A percentile compares a stretch with the other conserved stretches of the same genome.
phyloP scores from a whole-genome alignment of 2,797 vertebrate genomes.

The Synanceia verrucosa region DNA sequence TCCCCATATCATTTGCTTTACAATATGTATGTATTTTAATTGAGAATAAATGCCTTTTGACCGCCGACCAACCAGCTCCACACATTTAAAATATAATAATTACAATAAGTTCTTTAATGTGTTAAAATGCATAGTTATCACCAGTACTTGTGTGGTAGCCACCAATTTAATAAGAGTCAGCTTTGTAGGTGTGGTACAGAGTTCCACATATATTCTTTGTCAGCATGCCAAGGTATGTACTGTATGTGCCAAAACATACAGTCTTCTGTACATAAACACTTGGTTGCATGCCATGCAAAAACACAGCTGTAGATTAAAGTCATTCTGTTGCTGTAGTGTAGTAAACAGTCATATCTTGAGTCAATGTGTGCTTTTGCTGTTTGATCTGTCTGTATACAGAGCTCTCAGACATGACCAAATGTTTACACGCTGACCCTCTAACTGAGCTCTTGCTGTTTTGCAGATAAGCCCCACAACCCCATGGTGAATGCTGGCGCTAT shows the following conservation, averaged over 20 bases:
- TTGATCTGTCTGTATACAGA: constrained; percentile 39
- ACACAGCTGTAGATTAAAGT: not conserved
- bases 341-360: constrained; percentile 13
- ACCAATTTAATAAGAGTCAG: not conserved
- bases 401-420: not conserved
- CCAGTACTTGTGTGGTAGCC: not conserved
- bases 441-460: constrained; percentile 58
- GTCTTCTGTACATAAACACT: not conserved
- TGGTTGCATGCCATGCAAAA: not conserved
- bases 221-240: not conserved
- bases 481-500: constrained; percentile 99
- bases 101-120: too few relatives aligned
- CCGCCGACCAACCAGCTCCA: too few relatives aligned
- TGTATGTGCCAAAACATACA: not conserved
- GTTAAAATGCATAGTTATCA: not conserved
- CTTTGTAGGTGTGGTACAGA: not conserved
- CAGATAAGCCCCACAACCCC: constrained; percentile 98
- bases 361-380: constrained; percentile 31
- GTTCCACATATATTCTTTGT: not conserved
- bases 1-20: too few relatives aligned
- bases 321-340: not conserved
- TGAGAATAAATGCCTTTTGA: too few relatives aligned
- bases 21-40: too few relatives aligned
- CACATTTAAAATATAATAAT: too few relatives aligned
- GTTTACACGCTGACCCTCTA: constrained; percentile 37